Percentiles rank a stretch among this genome's conserved stretches.
These are phyloP conservation scores for Crax fasciolata DNA, from an alignment of 2,797 vertebrate genomes.

Conservation along the genomic window DNA sequence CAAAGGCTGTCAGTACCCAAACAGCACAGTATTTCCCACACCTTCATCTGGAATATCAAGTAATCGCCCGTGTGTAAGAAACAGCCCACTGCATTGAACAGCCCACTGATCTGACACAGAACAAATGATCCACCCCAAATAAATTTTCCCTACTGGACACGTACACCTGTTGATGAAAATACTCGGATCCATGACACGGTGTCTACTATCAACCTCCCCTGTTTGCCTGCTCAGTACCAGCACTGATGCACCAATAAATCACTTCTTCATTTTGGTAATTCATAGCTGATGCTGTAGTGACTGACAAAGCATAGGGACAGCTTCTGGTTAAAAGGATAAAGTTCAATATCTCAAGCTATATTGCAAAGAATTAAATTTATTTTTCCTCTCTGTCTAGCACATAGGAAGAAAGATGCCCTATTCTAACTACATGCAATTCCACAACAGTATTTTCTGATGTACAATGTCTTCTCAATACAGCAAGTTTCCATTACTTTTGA, in stretches of 20 bases:
- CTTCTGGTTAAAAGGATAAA: background rate
- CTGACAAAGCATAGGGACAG: background rate
- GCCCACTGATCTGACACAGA: background rate
- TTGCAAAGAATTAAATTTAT: background rate
- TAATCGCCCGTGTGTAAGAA: background rate
- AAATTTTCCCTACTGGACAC: background rate
- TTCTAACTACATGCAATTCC: background rate
- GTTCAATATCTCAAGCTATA: background rate
- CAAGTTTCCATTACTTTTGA: conserved; percentile 18
- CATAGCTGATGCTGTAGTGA: background rate
- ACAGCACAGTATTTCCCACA: background rate
- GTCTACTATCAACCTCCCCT: background rate
- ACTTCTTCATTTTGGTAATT: background rate
- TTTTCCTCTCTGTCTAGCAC: background rate
- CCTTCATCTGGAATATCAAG: background rate
- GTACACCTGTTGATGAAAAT: background rate
- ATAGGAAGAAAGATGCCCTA: background rate
- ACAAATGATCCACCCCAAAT: background rate
- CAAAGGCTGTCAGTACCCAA: background rate
- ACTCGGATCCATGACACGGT: background rate
- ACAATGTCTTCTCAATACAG: background rate
- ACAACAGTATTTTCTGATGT: background rate
- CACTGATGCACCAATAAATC: background rate
- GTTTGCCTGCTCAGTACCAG: background rate
- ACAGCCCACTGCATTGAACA: background rate